Conservation (phyloP, 1,140 invertebrate genomes). For the Oppia nitens region DNA sequence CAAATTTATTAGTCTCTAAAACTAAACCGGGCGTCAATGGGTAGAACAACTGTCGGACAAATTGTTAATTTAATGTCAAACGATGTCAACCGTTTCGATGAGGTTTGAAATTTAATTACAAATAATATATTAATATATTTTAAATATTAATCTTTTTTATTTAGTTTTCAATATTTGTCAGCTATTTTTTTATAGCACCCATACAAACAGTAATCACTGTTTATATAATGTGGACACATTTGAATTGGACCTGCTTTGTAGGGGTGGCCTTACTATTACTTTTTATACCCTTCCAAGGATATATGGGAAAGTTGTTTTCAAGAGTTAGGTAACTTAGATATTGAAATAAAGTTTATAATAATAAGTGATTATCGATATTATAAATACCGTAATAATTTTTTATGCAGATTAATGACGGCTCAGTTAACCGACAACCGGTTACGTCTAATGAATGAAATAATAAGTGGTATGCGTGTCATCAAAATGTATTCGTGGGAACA, state of each 20-base stretch:
- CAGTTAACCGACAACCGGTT: constrained; percentile 3
- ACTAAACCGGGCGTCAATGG: constrained; percentile 41
- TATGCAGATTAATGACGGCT: constrained; percentile 6
- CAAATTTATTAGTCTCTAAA: constrained; percentile 26
- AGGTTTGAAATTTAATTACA: background rate
- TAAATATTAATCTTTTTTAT: background rate
- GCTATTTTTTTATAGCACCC: constrained; percentile 43
- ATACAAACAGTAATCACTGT: constrained; percentile 51
- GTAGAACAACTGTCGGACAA: constrained; percentile 61
- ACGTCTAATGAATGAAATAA: constrained; percentile 63
- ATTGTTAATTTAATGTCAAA: constrained; percentile 83
- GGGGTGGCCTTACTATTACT: constrained; percentile 58
- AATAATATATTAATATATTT: background rate
- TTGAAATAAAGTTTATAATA: background rate
- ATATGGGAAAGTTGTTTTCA: constrained; percentile 36
- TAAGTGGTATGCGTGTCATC: constrained; percentile 68
- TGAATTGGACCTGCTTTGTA: constrained; percentile 50
- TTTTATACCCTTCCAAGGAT: constrained; percentile 66
- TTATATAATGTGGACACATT: constrained; percentile 29
- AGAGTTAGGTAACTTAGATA: constrained; percentile 28
- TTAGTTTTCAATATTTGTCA: constrained; percentile 4
- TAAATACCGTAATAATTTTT: background rate
- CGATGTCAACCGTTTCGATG: constrained; percentile 34
- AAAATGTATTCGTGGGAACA: constrained; percentile 62
- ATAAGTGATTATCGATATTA: background rate